Conservation (phyloP, 2,113 vertebrate species). For the Speoplatyrhinus poulsoni region DNA sequence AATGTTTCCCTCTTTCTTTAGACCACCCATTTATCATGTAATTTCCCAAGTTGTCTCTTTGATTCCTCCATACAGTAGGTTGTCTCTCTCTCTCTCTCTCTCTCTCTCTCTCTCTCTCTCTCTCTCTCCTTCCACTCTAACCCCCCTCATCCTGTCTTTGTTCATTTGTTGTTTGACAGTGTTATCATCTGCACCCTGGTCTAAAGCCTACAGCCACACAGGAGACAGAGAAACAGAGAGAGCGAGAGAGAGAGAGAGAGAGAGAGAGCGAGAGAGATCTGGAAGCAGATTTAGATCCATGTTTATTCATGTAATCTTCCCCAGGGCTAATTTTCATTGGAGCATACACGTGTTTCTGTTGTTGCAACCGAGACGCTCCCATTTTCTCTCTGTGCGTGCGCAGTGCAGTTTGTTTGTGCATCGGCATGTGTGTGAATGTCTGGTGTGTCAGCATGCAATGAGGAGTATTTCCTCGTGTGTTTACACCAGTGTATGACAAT, state of each 20-base stretch:
- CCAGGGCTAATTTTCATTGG: background rate
- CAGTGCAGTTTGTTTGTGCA: background rate
- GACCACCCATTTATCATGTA: too few species aligned
- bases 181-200: background rate
- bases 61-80: background rate
- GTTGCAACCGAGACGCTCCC: background rate
- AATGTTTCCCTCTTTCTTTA: too few species aligned
- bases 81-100: background rate
- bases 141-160: background rate
- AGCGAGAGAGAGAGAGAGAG: background rate
- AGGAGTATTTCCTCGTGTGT: background rate
- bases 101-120: background rate
- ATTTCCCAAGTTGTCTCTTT: background rate
- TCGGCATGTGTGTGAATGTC: background rate
- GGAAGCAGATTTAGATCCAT: slow-evolving; percentile 10
- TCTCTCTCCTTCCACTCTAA: background rate
- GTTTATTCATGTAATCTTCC: slow-evolving; percentile 3
- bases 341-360: background rate
- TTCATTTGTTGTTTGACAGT: background rate
- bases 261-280: background rate
- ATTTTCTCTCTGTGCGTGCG: background rate
- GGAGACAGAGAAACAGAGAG: background rate
- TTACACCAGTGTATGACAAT: background rate
- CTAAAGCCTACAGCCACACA: background rate
- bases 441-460: background rate